Base-by-base conservation (phyloP, 2,888 invertebrate genomes). In the Spilarctia lutea region DNA sequence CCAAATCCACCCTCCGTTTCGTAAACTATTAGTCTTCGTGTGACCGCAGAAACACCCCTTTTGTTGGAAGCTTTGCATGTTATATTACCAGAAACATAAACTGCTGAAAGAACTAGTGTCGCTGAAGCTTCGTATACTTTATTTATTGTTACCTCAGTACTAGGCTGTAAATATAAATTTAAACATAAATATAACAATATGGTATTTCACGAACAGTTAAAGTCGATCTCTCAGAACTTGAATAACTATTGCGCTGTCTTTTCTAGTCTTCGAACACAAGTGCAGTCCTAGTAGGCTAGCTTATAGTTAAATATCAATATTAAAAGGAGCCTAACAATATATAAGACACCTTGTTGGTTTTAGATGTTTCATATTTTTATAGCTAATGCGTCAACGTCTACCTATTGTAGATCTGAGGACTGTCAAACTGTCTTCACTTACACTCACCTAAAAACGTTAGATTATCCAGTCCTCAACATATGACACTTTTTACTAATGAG, bases 1-100 rank as follows among this genome's bases (percentile, higher is more conserved):
- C 94, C 95, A 71, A 96, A 95, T 16, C 95, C 95, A 48, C 80
- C 79, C 2, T 75, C 33, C 10, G 94, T 85, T 78, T 96, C 96
- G 72, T 94, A 88, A 8, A 94, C 90, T 0, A 90, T 75, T 20
- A 95, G 85, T 45, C 75, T 80, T 74, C 84, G 86, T 0, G 88
- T 77, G 8, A 67, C 76, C 2, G 1, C 30, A 10, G 33, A 27
- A 0, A 10, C 72, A 0, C 75, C 81, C 2, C 70, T 20, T 0
- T 30, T 39, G 73, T 93, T 92, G 1, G 63, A 68, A 13, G 94
- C 94, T 39, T 74, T 76, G 78, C 95, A 96, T 2, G 90, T 86
- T 68, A 96, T 86, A 33, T 86, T 89, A 13, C 92, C 93, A 27
- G 92, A 87, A 0, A 71, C 75, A 2, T 75, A 77, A 6, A 90